These are phyloP conservation scores for Darevskia mixta DNA, from an alignment of 2,797 vertebrate species.

Conservation along the genomic window DNA sequence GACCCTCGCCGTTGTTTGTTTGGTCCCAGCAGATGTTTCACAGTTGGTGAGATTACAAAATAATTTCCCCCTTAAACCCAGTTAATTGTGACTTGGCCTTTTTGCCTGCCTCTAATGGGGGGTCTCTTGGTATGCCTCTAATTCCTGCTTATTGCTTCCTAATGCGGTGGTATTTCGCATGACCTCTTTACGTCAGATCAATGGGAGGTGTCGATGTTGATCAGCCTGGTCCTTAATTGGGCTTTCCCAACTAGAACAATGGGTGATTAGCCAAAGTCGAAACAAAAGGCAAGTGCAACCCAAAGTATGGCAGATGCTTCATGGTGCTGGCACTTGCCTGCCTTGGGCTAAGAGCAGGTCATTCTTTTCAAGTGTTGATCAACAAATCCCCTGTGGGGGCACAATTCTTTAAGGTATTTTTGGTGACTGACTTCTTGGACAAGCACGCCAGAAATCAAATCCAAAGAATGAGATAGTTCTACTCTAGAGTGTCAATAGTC, in stretches of 20 bases:
- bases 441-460: neutral
- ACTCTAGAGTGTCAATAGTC: neutral
- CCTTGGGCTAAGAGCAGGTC: slow-evolving; percentile 53
- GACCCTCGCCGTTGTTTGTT: neutral
- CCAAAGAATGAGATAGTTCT: neutral
- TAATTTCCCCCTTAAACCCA: slow-evolving; percentile 38
- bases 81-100: slow-evolving; percentile 29
- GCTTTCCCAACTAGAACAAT: slow-evolving; percentile 73
- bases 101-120: slow-evolving; percentile 18
- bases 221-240: slow-evolving; percentile 63
- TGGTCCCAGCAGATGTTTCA: slow-evolving; percentile 32
- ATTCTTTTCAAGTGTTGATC: slow-evolving; percentile 63
- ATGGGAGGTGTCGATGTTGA: slow-evolving; percentile 31
- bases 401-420: slow-evolving; percentile 40
- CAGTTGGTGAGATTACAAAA: slow-evolving; percentile 28
- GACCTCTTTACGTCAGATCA: slow-evolving; percentile 58
- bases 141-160: slow-evolving; percentile 47
- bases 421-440: slow-evolving; percentile 26
- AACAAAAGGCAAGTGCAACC: slow-evolving; percentile 59
- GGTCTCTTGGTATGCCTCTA: slow-evolving; percentile 39
- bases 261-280: slow-evolving; percentile 69
- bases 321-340: slow-evolving; percentile 38
- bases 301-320: slow-evolving; percentile 63
- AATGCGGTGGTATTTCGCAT: slow-evolving; percentile 41
- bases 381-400: slow-evolving; percentile 27